These are phyloP conservation scores for Gallinago paraguaiae DNA, from an alignment of 2,113 vertebrate genomes.

Conservation along the genomic window DNA sequence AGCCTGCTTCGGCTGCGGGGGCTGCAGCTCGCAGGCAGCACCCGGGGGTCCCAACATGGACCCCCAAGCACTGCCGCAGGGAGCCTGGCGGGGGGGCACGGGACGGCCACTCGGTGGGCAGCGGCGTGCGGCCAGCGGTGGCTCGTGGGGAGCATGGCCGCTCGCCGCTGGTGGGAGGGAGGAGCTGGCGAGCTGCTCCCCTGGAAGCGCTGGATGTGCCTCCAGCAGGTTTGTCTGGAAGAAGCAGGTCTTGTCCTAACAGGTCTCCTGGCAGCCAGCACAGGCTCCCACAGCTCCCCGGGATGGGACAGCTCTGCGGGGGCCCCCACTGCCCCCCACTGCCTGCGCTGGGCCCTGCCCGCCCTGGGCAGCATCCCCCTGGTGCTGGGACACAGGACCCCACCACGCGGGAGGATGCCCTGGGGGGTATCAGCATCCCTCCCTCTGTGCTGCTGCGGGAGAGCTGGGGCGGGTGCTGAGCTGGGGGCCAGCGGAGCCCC, in stretches of 20 bases:
- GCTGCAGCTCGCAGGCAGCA: background rate
- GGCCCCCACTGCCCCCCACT: rapidly evolving
- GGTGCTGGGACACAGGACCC: rapidly evolving
- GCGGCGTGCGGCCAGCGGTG: rapidly evolving
- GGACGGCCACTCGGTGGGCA: rapidly evolving
- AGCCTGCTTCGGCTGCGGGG: background rate
- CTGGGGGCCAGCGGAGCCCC: background rate
- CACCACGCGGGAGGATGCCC: rapidly evolving
- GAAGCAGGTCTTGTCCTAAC: conserved; percentile 67
- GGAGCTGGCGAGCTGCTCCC: conserved; percentile 21
- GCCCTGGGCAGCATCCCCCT: rapidly evolving
- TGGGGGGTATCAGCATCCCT: background rate
- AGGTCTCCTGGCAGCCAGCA: conserved; percentile 30
- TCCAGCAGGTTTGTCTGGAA: conserved; percentile 69
- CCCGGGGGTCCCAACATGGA: rapidly evolving
- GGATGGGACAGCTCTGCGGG: background rate
- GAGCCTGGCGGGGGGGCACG: rapidly evolving
- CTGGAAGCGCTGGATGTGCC: conserved; percentile 29
- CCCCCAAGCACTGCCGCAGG: rapidly evolving
- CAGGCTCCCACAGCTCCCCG: background rate
- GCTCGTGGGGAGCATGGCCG: rapidly evolving
- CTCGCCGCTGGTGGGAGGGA: background rate
- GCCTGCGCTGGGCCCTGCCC: rapidly evolving
- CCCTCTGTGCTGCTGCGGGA: background rate
- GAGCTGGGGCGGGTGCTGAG: background rate